Evolutionary conservation across 2,797 vertebrate species (phyloP).

Genomic region (Tauraco hartlaubi): DNA sequence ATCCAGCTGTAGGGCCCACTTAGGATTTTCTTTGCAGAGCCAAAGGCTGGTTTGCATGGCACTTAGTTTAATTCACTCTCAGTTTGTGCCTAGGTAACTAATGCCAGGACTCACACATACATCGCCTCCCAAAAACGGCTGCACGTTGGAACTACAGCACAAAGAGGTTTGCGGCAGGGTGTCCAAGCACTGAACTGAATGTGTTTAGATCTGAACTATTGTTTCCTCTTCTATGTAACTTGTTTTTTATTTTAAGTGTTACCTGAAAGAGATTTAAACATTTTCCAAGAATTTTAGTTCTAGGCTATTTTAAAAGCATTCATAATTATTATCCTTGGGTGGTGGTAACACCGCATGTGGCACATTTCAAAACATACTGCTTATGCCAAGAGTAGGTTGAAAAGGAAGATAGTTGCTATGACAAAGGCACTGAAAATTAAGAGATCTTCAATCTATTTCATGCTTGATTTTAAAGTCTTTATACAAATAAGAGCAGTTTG

Average conservation of each 20-base stretch:
- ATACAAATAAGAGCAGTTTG: not conserved
- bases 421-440: not conserved
- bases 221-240: not conserved
- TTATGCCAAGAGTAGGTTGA: not conserved
- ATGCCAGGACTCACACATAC: not conserved
- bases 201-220: not conserved
- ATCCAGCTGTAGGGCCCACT: not conserved
- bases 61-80: not conserved
- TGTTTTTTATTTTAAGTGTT: not conserved
- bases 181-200: not conserved
- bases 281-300: not conserved
- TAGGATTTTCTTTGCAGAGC: not conserved
- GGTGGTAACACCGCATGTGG: accelerated
- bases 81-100: not conserved
- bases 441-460: not conserved
- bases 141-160: accelerated
- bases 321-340: not conserved
- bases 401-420: not conserved
- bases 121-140: not conserved
- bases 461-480: not conserved
- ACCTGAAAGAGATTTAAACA: not conserved
- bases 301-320: not conserved
- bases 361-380: not conserved
- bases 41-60: not conserved
- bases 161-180: not conserved